Percentiles rank a stretch among this genome's conserved stretches.
Evolutionary conservation across 2,113 vertebrate genomes (phyloP).

Genomic region (Prunella himalayana): DNA sequence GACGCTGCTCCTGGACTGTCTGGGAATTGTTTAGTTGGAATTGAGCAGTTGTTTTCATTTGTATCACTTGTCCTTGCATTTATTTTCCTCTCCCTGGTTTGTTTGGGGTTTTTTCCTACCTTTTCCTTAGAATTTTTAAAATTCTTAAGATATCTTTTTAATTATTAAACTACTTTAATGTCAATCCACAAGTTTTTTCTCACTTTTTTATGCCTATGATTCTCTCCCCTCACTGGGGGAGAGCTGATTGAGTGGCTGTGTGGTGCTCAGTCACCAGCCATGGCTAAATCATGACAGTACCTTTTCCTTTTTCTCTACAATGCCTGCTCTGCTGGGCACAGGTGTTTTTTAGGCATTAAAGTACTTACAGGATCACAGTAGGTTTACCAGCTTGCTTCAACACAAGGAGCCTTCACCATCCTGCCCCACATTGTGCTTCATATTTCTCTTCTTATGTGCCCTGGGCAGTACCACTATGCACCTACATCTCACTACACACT

Average conservation of each 20-base stretch:
- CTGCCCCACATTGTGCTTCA: not conserved
- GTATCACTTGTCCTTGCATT: not conserved
- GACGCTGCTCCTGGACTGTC: rapidly evolving
- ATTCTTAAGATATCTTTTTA: not conserved
- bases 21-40: not conserved
- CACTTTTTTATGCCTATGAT: not conserved
- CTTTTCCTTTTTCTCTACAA: not conserved
- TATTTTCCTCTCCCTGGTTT: not conserved
- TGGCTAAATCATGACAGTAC: not conserved
- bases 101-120: not conserved
- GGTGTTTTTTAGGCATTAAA: not conserved
- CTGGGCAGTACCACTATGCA: not conserved
- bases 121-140: not conserved
- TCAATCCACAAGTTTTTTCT: not conserved
- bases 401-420: not conserved
- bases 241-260: rapidly evolving
- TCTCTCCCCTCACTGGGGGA: rapidly evolving
- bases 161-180: not conserved
- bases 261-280: not conserved
- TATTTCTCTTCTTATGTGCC: not conserved
- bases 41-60: not conserved
- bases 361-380: not conserved
- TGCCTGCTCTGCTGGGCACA: not conserved
- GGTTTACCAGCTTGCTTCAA: not conserved
- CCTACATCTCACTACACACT: not conserved